phyloP scores from a whole-genome alignment of 1,140 invertebrate species.

The roundworm (Caenorhabditis elegans) region DNA sequence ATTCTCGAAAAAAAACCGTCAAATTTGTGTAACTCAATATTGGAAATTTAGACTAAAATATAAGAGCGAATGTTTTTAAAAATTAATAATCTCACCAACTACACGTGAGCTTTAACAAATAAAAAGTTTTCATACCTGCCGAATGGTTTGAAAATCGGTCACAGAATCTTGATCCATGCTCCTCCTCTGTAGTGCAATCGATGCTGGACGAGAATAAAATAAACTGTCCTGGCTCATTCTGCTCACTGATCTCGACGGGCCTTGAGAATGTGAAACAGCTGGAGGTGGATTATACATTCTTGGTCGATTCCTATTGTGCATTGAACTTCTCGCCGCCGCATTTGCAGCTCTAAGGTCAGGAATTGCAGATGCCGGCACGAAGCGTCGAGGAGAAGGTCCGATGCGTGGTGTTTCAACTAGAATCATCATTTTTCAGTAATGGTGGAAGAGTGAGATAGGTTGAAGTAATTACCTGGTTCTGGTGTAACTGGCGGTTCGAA shows the following conservation, averaged over 20 bases:
- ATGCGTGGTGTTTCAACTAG: slow-evolving; percentile 38
- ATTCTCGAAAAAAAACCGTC: too few relatives aligned
- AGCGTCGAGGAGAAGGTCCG: slow-evolving; percentile 53
- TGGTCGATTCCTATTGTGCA: slow-evolving; percentile 1
- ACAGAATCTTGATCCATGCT: slow-evolving; percentile 17
- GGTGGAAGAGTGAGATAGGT: too few relatives aligned
- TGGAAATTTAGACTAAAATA: too few relatives aligned
- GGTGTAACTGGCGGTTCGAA: slow-evolving; percentile 73
- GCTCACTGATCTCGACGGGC: slow-evolving; percentile 37
- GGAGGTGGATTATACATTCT: background rate
- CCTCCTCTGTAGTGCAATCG: background rate
- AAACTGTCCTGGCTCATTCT: slow-evolving; percentile 44
- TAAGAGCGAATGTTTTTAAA: too few relatives aligned
- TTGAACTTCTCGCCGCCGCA: slow-evolving; percentile 43
- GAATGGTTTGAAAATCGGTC: slow-evolving; percentile 1
- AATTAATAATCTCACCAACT: too few relatives aligned
- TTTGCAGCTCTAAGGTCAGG: slow-evolving; percentile 62
- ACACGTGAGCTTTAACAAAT: too few relatives aligned
- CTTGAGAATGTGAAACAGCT: background rate
- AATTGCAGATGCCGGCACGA: slow-evolving; percentile 61
- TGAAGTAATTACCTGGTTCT: slow-evolving; percentile 3
- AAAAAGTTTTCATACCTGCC: too few relatives aligned
- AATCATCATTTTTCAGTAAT: too few relatives aligned
- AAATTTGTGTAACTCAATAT: too few relatives aligned
- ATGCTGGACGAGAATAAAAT: background rate